phyloP scores from a whole-genome alignment of 1,140 invertebrate genomes.

The Conus ventricosus region DNA sequence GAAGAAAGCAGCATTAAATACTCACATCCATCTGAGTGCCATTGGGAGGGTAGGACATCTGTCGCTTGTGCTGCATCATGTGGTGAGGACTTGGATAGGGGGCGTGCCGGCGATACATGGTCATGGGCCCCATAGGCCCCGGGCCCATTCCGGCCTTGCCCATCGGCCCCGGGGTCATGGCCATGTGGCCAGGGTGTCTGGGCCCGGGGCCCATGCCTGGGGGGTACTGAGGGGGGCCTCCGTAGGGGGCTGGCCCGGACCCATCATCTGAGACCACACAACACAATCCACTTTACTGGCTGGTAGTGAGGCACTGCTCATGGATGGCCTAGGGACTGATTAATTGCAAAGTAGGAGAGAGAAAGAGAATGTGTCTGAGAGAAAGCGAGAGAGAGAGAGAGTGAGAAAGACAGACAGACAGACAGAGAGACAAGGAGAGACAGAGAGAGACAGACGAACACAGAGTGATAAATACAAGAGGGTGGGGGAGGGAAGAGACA shows the following conservation, averaged over 20 bases:
- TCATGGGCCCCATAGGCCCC: constrained; percentile 71
- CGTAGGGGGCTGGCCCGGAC: background rate
- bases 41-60: constrained; percentile 64
- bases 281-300: no score
- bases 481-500: no score
- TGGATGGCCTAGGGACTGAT: no score
- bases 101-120: constrained; percentile 60
- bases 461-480: no score
- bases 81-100: constrained; percentile 65
- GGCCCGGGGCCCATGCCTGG: constrained; percentile 54
- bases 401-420: no score
- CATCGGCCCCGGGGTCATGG: constrained; percentile 32
- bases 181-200: constrained; percentile 57
- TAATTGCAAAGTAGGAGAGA: no score
- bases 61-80: constrained; percentile 50
- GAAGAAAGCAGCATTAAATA: background rate
- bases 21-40: constrained; percentile 59
- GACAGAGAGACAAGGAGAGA: no score
- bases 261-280: background rate
- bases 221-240: constrained; percentile 49
- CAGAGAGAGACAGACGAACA: no score
- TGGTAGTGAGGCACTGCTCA: no score
- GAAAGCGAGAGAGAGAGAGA: no score
- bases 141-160: constrained; percentile 54
- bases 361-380: no score